Evolutionary conservation across 2,113 vertebrate species (phyloP), one percentile per base, ranked within the genome.

Genomic region (Ramphastos sulfuratus): DNA sequence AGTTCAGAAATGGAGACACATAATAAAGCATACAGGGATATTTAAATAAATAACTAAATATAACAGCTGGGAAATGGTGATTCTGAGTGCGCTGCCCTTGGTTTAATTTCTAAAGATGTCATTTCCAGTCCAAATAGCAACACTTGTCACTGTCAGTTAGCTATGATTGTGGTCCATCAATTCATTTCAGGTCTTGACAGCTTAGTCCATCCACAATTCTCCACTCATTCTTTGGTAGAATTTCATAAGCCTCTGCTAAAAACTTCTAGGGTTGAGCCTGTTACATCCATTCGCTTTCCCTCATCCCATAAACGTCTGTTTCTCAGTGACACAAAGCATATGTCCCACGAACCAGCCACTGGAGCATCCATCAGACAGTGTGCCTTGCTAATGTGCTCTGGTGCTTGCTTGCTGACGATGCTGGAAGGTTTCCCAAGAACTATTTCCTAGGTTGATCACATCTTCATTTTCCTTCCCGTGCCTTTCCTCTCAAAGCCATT

Each of bases 371-470:
- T 91, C 90, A 96, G 93, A 60, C 48, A n/a, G 54, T 3, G 25
- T 4, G 9, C 72, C 1, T 5, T 52, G 39, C 76, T 96, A 95
- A 93, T 90, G 89, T 9, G 2, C 35, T 94, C 69, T 56, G 60
- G 72, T 56, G 44, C 72, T 96, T 5, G 0, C 90, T 87, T 94
- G 79, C 85, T 90, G 44, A 76, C 2, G 8, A 44, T 4, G 25
- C 80, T 96, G 95, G 95, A 95, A 90, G 6, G 5, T 46, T 96
- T 91, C 92, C 90, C 80, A 84, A 86, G 56, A 96, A 52, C 65
- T 56, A 92, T 96, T 96, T 96, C 82, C 94, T 95, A 91, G 46
- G 61, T 76, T 94, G 87, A 88, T 92, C 90, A 83, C 80, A 86
- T 94, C 85, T 93, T 92, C 76, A 73, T 93, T 95, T 96, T 78